These are phyloP conservation scores for Rhyzopertha dominica DNA, from an alignment of 1,140 invertebrate species.

Conservation along the genomic window DNA sequence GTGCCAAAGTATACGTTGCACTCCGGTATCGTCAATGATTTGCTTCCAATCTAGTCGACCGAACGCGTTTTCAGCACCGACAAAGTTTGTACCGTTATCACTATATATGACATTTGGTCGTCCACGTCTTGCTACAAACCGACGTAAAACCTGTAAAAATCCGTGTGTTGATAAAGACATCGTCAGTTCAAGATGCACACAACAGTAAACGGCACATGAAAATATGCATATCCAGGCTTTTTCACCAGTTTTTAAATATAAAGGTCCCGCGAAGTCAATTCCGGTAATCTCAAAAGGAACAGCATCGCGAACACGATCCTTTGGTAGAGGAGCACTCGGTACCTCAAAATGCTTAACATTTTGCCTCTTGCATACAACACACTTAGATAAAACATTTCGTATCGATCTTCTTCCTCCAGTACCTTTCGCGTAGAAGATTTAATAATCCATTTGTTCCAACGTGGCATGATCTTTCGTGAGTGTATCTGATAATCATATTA, in stretches of 20 bases:
- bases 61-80: conserved; percentile 31
- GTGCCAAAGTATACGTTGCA: conserved; percentile 13
- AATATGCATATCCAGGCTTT: conserved; percentile 41
- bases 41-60: conserved; percentile 26
- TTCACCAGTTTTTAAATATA: conserved; percentile 22
- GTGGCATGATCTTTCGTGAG: conserved; percentile 27
- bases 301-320: conserved; percentile 26
- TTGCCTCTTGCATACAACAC: conserved; percentile 11
- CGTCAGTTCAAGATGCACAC: conserved; percentile 43
- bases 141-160: conserved; percentile 34
- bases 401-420: conserved; percentile 4
- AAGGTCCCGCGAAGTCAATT: conserved; percentile 37
- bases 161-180: conserved; percentile 29
- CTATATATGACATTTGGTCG: conserved; percentile 44
- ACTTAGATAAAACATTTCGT: not conserved
- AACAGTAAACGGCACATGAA: conserved; percentile 30
- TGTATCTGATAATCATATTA: conserved; percentile 22
- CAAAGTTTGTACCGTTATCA: conserved; percentile 46
- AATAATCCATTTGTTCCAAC: conserved; percentile 23
- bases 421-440: conserved; percentile 17
- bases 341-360: conserved; percentile 6
- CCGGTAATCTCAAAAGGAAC: conserved; percentile 24
- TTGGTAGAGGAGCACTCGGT: conserved; percentile 12
- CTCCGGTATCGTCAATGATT: conserved; percentile 1
- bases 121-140: conserved; percentile 39